phyloP scores from a whole-genome alignment of 2,888 invertebrate species.

The Iselma pallidipennis region DNA sequence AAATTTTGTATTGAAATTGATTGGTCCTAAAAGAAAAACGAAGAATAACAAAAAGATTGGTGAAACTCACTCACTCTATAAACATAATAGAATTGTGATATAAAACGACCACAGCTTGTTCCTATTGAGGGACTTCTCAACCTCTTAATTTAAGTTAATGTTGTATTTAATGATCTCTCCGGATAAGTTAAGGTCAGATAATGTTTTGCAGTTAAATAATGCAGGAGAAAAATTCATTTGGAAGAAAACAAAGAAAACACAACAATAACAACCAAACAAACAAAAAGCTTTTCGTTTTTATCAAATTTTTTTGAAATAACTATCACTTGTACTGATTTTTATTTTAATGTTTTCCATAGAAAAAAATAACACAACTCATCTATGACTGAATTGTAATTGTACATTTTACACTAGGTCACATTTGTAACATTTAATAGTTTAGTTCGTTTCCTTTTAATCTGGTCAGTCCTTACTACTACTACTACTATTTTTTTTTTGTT shows the following conservation, averaged over 20 bases:
- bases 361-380: not conserved
- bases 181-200: conserved; percentile 36
- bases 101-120: conserved; percentile 53
- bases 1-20: no score
- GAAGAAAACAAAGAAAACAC: conserved; percentile 1
- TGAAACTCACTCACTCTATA: conserved; percentile 39
- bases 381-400: not conserved
- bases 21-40: no score
- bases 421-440: not conserved
- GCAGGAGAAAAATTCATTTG: not conserved
- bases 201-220: conserved; percentile 8
- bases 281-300: no score
- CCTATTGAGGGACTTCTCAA: conserved; percentile 52
- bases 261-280: no score
- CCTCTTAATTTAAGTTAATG: conserved; percentile 45
- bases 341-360: not conserved
- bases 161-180: conserved; percentile 50
- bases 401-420: not conserved
- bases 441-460: conserved; percentile 6
- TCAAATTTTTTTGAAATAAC: conserved; percentile 1
- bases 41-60: not conserved
- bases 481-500: not conserved
- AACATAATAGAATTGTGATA: conserved; percentile 51
- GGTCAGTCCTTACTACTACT: not conserved
- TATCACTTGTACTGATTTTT: conserved; percentile 18